Evolutionary conservation across 2,888 invertebrate species (phyloP).

Genomic region (Theretra japonica): DNA sequence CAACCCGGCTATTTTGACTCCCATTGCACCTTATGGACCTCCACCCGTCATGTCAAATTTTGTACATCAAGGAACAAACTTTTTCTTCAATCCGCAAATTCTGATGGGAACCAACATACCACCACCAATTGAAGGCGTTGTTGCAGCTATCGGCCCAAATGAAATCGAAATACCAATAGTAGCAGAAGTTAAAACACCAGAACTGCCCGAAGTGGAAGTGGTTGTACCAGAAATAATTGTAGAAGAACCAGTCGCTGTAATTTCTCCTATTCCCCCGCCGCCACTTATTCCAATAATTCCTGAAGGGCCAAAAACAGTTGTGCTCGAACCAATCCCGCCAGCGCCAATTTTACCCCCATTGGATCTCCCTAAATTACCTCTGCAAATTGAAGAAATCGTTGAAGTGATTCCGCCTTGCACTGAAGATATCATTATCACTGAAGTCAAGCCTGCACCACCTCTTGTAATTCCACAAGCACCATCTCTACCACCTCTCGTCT

Average conservation of each 20-base stretch:
- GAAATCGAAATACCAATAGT: not conserved
- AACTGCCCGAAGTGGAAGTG: not conserved
- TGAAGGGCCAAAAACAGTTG: not conserved
- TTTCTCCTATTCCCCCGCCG: constrained; percentile 13
- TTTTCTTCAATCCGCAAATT: constrained; percentile 56
- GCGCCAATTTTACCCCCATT: constrained; percentile 32
- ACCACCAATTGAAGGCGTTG: constrained; percentile 38
- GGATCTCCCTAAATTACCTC: constrained; percentile 27
- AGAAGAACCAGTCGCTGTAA: constrained; percentile 33
- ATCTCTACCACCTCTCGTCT: constrained; percentile 38
- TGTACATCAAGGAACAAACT: constrained; percentile 56
- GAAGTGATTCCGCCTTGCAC: constrained; percentile 9
- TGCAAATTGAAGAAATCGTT: constrained; percentile 28
- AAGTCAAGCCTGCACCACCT: constrained; percentile 17
- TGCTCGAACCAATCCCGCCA: constrained; percentile 8
- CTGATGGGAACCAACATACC: constrained; percentile 37
- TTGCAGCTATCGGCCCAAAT: constrained; percentile 37
- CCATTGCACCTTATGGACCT: constrained; percentile 31
- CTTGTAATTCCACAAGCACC: constrained; percentile 37
- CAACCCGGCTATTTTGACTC: constrained; percentile 1
- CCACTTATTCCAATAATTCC: constrained; percentile 4
- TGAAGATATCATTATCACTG: not conserved
- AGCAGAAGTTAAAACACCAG: not conserved
- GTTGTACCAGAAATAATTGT: constrained; percentile 25
- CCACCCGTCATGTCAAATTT: constrained; percentile 44